Evolutionary conservation across 2,888 invertebrate species (phyloP).

Genomic region (Nomada goodeniana): DNA sequence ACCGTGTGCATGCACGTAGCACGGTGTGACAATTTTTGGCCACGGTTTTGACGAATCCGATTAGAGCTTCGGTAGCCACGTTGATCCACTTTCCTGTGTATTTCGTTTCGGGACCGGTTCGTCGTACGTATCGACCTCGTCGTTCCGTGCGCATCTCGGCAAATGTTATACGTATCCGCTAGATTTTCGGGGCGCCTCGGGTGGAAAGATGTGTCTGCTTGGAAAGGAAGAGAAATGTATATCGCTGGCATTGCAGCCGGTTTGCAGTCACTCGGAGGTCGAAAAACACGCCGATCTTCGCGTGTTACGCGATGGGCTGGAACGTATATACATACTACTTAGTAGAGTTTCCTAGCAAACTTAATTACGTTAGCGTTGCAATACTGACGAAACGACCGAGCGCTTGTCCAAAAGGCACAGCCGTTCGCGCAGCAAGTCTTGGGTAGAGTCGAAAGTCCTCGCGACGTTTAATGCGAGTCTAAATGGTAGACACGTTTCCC

Average conservation of each 20-base stretch:
- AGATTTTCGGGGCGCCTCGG: slow-evolving; percentile 1
- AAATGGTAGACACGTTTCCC: neutral
- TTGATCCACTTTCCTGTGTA: neutral
- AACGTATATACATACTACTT: neutral
- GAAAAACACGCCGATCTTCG: slow-evolving; percentile 1
- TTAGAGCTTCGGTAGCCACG: slow-evolving; percentile 9
- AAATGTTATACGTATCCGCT: neutral
- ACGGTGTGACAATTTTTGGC: slow-evolving; percentile 8
- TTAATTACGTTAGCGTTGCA: slow-evolving; percentile 3
- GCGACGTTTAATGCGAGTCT: neutral
- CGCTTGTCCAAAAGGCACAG: neutral
- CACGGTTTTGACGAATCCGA: neutral
- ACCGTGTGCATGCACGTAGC: neutral
- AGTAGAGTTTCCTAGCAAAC: slow-evolving; percentile 1
- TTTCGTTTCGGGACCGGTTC: neutral
- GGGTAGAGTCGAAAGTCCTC: neutral
- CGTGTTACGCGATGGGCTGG: neutral
- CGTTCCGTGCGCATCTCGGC: neutral
- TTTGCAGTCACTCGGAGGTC: slow-evolving; percentile 12
- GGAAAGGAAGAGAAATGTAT: neutral
- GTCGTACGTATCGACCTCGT: neutral
- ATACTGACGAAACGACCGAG: neutral
- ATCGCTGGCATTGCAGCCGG: slow-evolving; percentile 9
- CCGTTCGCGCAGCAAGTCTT: neutral
- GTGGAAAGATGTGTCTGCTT: neutral